Percentiles rank a stretch among this genome's conserved stretches.
These are phyloP conservation scores for Lepidurus packardi DNA, from an alignment of 1,140 invertebrate genomes.

Conservation along the genomic window DNA sequence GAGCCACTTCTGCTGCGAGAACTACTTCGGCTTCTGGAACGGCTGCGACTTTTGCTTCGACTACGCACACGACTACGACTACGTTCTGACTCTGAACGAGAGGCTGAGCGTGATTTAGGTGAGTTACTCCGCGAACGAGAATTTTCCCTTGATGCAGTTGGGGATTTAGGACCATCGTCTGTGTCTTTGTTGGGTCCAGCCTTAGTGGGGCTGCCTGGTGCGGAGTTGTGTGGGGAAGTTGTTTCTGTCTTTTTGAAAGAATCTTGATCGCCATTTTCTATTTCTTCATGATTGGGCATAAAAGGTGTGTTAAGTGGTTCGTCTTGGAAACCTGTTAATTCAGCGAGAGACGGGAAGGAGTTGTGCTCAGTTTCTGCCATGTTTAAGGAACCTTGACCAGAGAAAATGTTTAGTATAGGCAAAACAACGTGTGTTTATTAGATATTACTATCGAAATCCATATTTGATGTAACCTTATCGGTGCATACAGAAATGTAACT, in stretches of 20 bases:
- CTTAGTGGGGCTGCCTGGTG: neutral
- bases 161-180: neutral
- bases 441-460: neutral
- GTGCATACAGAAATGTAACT: too few relatives aligned
- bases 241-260: neutral
- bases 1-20: conserved; percentile 29
- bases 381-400: neutral
- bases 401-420: neutral
- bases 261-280: neutral
- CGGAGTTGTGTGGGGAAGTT: neutral
- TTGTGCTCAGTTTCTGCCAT: conserved; percentile 2
- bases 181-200: neutral
- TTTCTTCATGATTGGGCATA: neutral
- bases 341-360: neutral
- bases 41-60: conserved; percentile 26
- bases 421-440: neutral
- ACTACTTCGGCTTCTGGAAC: conserved; percentile 32
- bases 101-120: conserved; percentile 28
- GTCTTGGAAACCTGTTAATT: conserved; percentile 4
- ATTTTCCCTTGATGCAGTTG: neutral
- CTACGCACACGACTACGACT: conserved; percentile 16
- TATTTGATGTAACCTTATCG: neutral
- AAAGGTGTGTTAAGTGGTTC: neutral
- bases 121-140: conserved; percentile 30
- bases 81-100: conserved; percentile 26